Percentiles rank a stretch among this genome's conserved stretches.
Evolutionary conservation across 2,888 invertebrate genomes (phyloP).

Genomic region (Coelinius sp.): DNA sequence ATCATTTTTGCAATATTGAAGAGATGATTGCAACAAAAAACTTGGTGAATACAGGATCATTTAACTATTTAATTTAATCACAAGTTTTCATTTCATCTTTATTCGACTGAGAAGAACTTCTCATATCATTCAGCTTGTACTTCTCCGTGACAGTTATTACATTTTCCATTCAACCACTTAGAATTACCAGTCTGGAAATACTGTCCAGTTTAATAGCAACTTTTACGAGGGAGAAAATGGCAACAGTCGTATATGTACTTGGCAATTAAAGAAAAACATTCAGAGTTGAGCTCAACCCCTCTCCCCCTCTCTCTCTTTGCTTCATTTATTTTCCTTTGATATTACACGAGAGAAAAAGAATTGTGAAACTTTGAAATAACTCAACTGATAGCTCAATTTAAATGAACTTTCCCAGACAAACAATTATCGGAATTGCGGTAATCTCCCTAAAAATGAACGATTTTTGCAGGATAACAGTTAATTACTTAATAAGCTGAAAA

Average conservation of each 20-base stretch:
- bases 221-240: constrained; percentile 31
- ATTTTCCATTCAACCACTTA: constrained; percentile 23
- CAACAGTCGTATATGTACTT: constrained; percentile 3
- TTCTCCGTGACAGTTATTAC: constrained; percentile 1
- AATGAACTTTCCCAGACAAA: constrained; percentile 32
- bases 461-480: constrained; percentile 58
- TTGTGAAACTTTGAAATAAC: constrained; percentile 1
- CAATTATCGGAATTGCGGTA: background rate
- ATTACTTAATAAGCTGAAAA: constrained; percentile 67
- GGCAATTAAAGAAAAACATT: constrained; percentile 45
- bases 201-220: constrained; percentile 17
- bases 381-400: background rate
- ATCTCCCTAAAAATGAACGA: constrained; percentile 10
- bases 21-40: background rate
- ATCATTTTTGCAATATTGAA: background rate
- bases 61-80: background rate
- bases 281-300: background rate
- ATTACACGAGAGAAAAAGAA: constrained; percentile 13
- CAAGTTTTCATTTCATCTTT: background rate
- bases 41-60: background rate
- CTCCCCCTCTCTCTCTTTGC: background rate
- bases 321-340: background rate
- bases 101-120: background rate
- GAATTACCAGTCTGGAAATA: constrained; percentile 21
- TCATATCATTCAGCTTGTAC: background rate